A percentile compares a stretch with the other conserved stretches of the same genome.
These are phyloP conservation scores for Sminthurides aquaticus DNA, from an alignment of 2,888 invertebrate species.

Conservation along the genomic window DNA sequence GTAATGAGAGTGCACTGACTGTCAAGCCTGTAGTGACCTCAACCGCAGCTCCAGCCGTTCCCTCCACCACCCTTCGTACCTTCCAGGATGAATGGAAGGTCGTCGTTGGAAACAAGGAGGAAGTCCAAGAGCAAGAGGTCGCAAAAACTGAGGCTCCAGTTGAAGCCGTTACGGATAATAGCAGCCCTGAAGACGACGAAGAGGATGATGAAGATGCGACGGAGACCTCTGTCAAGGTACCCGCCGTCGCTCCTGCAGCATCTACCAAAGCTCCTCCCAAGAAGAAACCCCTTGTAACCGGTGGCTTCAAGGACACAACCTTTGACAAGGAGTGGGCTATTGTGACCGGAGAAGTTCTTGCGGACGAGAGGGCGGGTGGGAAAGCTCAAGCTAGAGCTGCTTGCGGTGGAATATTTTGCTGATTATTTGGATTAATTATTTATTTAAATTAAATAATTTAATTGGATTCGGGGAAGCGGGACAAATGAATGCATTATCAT, in stretches of 20 bases:
- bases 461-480: neutral
- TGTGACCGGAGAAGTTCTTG: slow-evolving; percentile 9
- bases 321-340: slow-evolving; percentile 16
- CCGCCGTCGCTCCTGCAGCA: neutral
- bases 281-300: neutral
- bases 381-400: slow-evolving; percentile 4
- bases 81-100: slow-evolving; percentile 7
- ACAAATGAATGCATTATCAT: neutral
- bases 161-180: neutral
- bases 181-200: neutral
- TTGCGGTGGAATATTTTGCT: slow-evolving; percentile 5
- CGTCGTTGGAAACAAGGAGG: neutral
- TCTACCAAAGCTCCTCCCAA: too few relatives aligned
- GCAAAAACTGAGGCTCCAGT: slow-evolving; percentile 2
- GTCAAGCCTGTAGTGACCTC: neutral
- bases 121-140: neutral
- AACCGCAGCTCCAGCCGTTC: neutral
- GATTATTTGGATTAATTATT: neutral
- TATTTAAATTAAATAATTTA: too few relatives aligned
- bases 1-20: slow-evolving; percentile 2
- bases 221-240: neutral
- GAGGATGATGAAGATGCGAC: slow-evolving; percentile 7
- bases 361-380: neutral
- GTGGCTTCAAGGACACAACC: neutral
- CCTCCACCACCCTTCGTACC: neutral